A percentile compares a stretch with the other conserved stretches of the same genome.
These are phyloP conservation scores for Paraplagusia blochii DNA, from an alignment of 2,113 vertebrate genomes.

Conservation along the genomic window DNA sequence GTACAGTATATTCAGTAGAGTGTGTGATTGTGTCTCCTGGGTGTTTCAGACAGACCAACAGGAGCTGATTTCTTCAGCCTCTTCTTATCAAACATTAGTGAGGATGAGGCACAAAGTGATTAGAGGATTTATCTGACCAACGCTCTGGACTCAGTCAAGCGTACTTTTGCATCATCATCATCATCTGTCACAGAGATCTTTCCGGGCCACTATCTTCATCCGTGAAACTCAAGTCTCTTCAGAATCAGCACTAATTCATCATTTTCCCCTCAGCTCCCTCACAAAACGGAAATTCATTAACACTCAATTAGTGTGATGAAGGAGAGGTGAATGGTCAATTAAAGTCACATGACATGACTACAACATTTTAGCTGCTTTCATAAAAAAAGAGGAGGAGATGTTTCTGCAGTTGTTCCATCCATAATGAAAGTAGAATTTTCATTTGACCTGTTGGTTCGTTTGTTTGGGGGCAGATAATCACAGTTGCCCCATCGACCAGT, in stretches of 20 bases:
- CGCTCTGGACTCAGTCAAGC: neutral
- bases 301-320: slow-evolving; percentile 21
- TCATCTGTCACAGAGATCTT: neutral
- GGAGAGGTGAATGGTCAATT: slow-evolving; percentile 15
- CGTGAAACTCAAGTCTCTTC: slow-evolving; percentile 10
- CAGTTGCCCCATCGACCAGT: slow-evolving; percentile 90
- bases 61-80: too few relatives aligned
- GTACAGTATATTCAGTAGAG: too few relatives aligned
- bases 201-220: neutral
- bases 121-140: neutral
- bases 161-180: neutral
- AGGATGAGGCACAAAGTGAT: neutral
- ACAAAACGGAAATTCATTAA: slow-evolving; percentile 10
- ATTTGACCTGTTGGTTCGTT: neutral
- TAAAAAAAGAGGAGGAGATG: too few relatives aligned
- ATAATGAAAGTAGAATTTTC: neutral
- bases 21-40: too few relatives aligned
- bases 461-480: slow-evolving; percentile 83
- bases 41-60: neutral
- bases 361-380: neutral
- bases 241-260: slow-evolving; percentile 26
- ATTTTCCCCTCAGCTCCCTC: neutral
- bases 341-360: slow-evolving; percentile 19
- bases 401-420: neutral
- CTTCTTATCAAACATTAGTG: neutral